Evolutionary conservation across 2,888 invertebrate genomes (phyloP).

Genomic region (Drosophila quinaria): DNA sequence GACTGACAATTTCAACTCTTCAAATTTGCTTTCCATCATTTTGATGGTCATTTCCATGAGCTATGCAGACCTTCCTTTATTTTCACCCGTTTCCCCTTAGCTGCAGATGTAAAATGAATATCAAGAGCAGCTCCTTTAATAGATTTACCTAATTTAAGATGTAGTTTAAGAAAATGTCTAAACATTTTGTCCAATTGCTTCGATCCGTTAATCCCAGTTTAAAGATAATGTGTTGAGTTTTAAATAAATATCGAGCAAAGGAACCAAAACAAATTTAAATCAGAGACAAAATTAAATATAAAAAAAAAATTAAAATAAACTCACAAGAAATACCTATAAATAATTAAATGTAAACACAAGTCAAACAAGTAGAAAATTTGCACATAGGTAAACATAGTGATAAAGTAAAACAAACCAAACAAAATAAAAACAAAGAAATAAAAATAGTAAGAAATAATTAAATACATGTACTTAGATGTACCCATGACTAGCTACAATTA

Average conservation of each 20-base stretch:
- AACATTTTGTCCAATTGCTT: conserved; percentile 48
- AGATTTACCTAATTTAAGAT: conserved; percentile 41
- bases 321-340: conserved; percentile 35
- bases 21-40: conserved; percentile 21
- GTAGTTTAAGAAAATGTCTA: conserved; percentile 8
- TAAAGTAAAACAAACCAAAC: conserved; percentile 56
- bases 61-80: not conserved
- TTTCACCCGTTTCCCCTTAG: conserved; percentile 2
- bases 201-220: conserved; percentile 49
- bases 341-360: conserved; percentile 58
- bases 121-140: conserved; percentile 28
- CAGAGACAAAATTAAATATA: conserved; percentile 15
- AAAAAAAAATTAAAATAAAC: conserved; percentile 18
- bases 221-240: conserved; percentile 31
- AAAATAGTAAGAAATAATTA: conserved; percentile 8
- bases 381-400: conserved; percentile 62
- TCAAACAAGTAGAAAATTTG: conserved; percentile 56
- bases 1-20: conserved; percentile 47
- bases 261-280: conserved; percentile 36
- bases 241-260: conserved; percentile 27
- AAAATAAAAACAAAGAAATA: conserved; percentile 10
- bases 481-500: conserved; percentile 49
- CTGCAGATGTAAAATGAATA: conserved; percentile 15
- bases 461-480: conserved; percentile 46
- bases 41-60: conserved; percentile 1